phyloP scores from a whole-genome alignment of 2,113 vertebrate species.

The Bambusicola thoracicus region DNA sequence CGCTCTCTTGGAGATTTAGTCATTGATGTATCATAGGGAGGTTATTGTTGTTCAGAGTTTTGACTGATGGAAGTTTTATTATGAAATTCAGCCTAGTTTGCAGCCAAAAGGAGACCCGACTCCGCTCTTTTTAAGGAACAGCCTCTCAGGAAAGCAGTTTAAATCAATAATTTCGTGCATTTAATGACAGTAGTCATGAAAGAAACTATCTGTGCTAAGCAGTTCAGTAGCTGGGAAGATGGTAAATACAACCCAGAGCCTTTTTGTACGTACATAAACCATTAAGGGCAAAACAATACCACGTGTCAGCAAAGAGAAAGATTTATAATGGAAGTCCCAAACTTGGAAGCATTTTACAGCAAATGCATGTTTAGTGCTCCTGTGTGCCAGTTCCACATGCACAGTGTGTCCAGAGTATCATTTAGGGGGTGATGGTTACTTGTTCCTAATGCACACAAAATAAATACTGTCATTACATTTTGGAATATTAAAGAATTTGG shows the following conservation, averaged over 20 bases:
- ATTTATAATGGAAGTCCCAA: neutral
- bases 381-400: fast-evolving
- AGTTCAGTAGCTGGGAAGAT: constrained; percentile 1
- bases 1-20: neutral
- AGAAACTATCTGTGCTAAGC: constrained; percentile 7
- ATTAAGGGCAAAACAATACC: neutral
- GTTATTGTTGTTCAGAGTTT: neutral
- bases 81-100: constrained; percentile 35
- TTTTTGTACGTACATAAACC: neutral
- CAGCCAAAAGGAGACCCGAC: constrained; percentile 8
- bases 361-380: neutral
- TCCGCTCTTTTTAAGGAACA: constrained; percentile 14
- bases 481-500: neutral
- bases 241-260: constrained; percentile 3
- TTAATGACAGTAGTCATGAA: constrained; percentile 35
- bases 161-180: constrained; percentile 14
- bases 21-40: neutral
- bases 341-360: neutral
- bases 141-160: constrained; percentile 14
- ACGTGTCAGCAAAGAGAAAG: neutral
- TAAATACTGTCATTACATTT: neutral
- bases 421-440: neutral
- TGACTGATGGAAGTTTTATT: constrained; percentile 42
- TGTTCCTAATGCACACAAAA: neutral
- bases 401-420: neutral